Evolutionary conservation across 2,113 vertebrate species (phyloP).

Genomic region (Spheniscus mendiculus): DNA sequence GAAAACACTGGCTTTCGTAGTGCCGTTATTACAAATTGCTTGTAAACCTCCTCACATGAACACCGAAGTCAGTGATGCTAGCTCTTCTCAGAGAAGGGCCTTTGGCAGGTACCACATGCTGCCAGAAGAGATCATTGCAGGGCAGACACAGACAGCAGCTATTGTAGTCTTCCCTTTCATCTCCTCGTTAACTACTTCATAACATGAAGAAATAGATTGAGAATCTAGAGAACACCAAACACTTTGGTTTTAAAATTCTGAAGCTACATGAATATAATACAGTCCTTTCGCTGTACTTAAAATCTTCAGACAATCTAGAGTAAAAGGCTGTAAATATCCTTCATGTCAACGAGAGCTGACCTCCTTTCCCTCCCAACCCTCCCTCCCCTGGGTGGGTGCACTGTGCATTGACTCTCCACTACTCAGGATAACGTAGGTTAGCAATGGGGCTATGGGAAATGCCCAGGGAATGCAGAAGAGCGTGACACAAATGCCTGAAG

Average conservation of each 20-base stretch:
- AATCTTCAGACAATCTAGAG: not conserved
- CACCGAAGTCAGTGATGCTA: not conserved
- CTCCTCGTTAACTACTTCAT: not conserved
- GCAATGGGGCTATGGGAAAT: not conserved
- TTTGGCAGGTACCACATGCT: slow-evolving; percentile 9
- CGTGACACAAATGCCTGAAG: not conserved
- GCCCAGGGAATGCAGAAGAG: not conserved
- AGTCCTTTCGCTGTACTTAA: not conserved
- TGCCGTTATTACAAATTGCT: not conserved
- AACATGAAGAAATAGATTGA: not conserved
- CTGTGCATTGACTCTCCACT: not conserved
- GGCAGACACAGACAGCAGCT: not conserved
- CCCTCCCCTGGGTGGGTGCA: not conserved
- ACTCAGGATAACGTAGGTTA: not conserved
- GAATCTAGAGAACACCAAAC: not conserved
- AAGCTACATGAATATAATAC: not conserved
- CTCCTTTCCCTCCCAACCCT: not conserved
- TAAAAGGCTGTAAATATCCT: not conserved
- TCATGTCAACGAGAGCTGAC: not conserved
- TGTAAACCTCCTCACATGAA: not conserved
- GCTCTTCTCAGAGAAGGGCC: not conserved
- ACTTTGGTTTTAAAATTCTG: not conserved
- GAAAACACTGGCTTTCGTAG: not conserved
- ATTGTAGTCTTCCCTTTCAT: not conserved
- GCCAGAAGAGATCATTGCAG: not conserved